These are phyloP conservation scores for Chaitophorus viminalis DNA, from an alignment of 2,888 invertebrate species.

Conservation along the genomic window DNA sequence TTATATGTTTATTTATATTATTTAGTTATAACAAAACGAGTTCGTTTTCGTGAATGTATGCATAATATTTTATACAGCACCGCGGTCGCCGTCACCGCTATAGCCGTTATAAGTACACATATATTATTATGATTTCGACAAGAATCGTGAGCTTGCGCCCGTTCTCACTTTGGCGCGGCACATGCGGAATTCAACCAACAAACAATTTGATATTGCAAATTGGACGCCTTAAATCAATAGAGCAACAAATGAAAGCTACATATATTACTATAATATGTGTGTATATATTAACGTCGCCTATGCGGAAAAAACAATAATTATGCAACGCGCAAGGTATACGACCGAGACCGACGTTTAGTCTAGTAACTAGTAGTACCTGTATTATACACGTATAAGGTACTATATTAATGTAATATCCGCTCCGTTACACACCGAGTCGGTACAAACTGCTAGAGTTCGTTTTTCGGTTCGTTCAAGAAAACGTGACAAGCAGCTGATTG, in stretches of 20 bases:
- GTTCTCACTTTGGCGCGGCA: background rate
- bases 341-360: background rate
- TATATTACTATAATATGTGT: too few species aligned
- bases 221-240: too few species aligned
- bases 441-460: background rate
- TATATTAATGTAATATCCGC: background rate
- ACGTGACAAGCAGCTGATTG: conserved; percentile 44
- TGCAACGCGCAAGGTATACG: background rate
- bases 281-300: background rate
- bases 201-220: too few species aligned
- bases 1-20: background rate
- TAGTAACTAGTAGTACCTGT: background rate
- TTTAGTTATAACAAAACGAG: background rate
- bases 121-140: background rate
- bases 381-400: background rate
- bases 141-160: conserved; percentile 14
- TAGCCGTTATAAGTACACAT: background rate
- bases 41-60: background rate
- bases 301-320: background rate
- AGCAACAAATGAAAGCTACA: too few species aligned
- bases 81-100: background rate
- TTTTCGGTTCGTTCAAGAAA: conserved; percentile 23
- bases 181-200: background rate
- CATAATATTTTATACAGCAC: too few species aligned
- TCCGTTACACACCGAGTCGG: too few species aligned